Evolutionary conservation across 2,113 vertebrate genomes (phyloP), one percentile per base, ranked within the genome.

Genomic region (Barbus barbus): DNA sequence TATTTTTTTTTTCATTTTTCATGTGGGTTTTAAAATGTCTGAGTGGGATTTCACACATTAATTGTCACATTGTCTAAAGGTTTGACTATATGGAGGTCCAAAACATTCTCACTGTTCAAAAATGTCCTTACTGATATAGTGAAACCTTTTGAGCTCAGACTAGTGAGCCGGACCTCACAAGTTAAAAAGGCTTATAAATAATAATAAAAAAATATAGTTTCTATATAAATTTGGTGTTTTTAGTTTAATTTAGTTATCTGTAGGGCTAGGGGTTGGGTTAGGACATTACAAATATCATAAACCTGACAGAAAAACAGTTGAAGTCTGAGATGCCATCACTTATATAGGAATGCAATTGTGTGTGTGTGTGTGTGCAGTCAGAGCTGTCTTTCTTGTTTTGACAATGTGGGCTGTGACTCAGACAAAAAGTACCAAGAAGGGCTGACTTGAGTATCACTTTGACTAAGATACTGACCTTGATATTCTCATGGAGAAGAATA

Each of bases 381-480:
- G 51, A 74, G 60, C 24, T 76, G 38, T 9, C 38, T 9, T 41
- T 9, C 38, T 41, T 81, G 80, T 81, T 85, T 79, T 85, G 60
- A 6, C 58, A 60, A 46, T 11, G 38, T 60, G 77, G 84, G 85
- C 53, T 82, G 73, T 86, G 85, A 86, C 83, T 86, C 85, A 86
- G 81, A 86, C 31, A 83, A 81, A 83, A 83, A 83, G 76, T 74
- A 73, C 38, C 51, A 51, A 83, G 85, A 86, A 80, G 67, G 46
- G 81, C 81, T 56, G 76, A 74, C 67, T 83, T 81, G 65, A 67
- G 85, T 86, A 83, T 86, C 81, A 33, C 44, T 86, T 80, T 86
- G 85, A 86, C 81, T 86, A 75, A 69, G 76, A 86, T 74, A 78
- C 65, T 86, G 85, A 86, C 81, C 85, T 86, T 75, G 76, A 86